A percentile compares a stretch with the other conserved stretches of the same genome.
phyloP scores from a whole-genome alignment of 2,888 invertebrate species.

The Lottia scabra region DNA sequence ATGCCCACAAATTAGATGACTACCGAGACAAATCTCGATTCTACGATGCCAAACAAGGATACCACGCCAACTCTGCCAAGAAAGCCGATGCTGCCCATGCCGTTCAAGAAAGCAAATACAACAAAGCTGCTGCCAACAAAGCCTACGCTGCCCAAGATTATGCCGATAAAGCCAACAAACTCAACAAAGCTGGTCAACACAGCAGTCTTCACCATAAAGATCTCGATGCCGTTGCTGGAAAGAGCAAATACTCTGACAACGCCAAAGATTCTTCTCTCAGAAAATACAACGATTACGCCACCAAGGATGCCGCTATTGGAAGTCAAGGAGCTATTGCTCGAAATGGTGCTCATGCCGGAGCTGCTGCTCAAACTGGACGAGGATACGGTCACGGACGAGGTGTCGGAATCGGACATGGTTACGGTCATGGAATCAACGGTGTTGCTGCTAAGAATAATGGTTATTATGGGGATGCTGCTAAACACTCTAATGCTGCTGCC shows the following conservation, averaged over 20 bases:
- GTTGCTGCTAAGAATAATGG: not conserved
- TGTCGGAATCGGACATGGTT: not conserved
- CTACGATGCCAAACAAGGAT: constrained; percentile 17
- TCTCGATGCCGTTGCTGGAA: constrained; percentile 26
- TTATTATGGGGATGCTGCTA: not conserved
- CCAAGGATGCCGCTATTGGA: constrained; percentile 27
- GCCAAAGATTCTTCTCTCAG: constrained; percentile 25
- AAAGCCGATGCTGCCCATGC: constrained; percentile 26
- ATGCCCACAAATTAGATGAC: constrained; percentile 22
- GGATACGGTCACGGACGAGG: not conserved
- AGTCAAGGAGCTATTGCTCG: constrained; percentile 25
- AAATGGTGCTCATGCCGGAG: constrained; percentile 20
- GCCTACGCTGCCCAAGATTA: constrained; percentile 26
- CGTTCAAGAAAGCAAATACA: constrained; percentile 28
- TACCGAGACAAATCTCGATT: constrained; percentile 26
- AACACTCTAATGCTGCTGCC: not conserved
- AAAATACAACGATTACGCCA: constrained; percentile 27
- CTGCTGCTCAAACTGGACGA: not conserved
- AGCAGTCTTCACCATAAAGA: constrained; percentile 24
- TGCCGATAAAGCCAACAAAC: constrained; percentile 23
- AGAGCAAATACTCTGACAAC: constrained; percentile 24
- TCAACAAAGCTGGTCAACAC: constrained; percentile 30
- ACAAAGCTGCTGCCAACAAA: constrained; percentile 26
- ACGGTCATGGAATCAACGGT: not conserved
- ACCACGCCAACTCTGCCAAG: constrained; percentile 23